Evolutionary conservation across 2,888 invertebrate genomes (phyloP), one percentile per base, ranked within the genome.

Genomic region (Apoda limacodes): DNA sequence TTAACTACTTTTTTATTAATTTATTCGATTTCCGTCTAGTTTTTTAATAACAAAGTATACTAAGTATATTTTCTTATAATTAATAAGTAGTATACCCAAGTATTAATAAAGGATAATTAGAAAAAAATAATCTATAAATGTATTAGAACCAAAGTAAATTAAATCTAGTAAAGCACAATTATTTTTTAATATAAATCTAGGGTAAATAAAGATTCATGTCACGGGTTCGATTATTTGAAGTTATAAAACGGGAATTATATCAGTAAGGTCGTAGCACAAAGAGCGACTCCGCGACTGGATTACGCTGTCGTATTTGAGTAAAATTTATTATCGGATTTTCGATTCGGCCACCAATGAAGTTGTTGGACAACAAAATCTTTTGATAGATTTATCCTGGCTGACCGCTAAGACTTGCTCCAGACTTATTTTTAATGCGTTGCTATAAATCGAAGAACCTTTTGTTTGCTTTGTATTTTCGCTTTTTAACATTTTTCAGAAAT

Each of bases 281-380:
- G 75, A 70, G 52, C 68, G 67, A 65, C 72, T 69, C 65, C 54
- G 66, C 71, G 74, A 63, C 72, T 71, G 78, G 78, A 74, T 80
- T 78, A 78, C 75, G 65, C 75, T 75, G 78, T 78, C 78, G 74
- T 70, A 66, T 70, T 75, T 74, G 75, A 76, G 76, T 76, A 67
- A 75, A 76, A 80, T 80, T 80, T 80, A 80, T 80, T 75, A 74
- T 78, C 69, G 75, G 78, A 78, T 78, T 80, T 76, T 76, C 76
- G 75, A 74, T 75, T 75, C 72, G 78, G 76, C 78, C 78, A 80
- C 78, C 78, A 76, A 80, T 80, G 78, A 78, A 75, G 78, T 75
- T 78, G 78, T 80, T 72, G 74, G 75, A 76, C 76, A 74, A 76
- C 76, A 76, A 76, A 80, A 76, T 80, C 78, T 78, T 76, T 74